Conservation (phyloP, 2,888 invertebrate genomes). For the Xestoiulus laeticollis region DNA sequence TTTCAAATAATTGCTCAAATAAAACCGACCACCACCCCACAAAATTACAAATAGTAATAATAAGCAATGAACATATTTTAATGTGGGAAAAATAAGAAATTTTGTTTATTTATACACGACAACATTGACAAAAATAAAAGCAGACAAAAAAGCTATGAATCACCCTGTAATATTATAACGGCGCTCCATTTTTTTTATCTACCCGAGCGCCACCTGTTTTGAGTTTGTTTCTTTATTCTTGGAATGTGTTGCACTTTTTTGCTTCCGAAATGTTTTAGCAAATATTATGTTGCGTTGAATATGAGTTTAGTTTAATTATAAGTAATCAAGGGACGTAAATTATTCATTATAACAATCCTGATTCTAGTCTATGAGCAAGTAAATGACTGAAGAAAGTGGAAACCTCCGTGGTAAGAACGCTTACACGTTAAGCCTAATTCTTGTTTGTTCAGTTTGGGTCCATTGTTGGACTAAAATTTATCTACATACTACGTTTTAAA, state of each 20-base stretch:
- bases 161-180: neutral
- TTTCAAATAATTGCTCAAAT: too few relatives aligned
- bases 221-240: neutral
- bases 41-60: too few relatives aligned
- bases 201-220: neutral
- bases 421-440: conserved; percentile 7
- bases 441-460: neutral
- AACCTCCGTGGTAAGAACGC: conserved; percentile 17
- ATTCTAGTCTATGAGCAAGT: neutral
- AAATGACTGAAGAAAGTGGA: conserved; percentile 46
- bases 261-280: neutral
- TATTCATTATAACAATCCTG: neutral
- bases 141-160: neutral
- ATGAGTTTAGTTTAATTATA: neutral
- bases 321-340: neutral
- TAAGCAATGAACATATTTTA: too few relatives aligned
- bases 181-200: neutral
- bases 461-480: neutral
- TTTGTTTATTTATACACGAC: too few relatives aligned
- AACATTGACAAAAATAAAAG: neutral
- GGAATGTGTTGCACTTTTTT: neutral
- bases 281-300: conserved; percentile 21
- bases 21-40: too few relatives aligned
- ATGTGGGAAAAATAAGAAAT: neutral
- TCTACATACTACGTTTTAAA: neutral